Percentiles rank a stretch among this genome's conserved stretches.
Evolutionary conservation across 2,888 invertebrate species (phyloP).

Genomic region (Lamproptera curius): DNA sequence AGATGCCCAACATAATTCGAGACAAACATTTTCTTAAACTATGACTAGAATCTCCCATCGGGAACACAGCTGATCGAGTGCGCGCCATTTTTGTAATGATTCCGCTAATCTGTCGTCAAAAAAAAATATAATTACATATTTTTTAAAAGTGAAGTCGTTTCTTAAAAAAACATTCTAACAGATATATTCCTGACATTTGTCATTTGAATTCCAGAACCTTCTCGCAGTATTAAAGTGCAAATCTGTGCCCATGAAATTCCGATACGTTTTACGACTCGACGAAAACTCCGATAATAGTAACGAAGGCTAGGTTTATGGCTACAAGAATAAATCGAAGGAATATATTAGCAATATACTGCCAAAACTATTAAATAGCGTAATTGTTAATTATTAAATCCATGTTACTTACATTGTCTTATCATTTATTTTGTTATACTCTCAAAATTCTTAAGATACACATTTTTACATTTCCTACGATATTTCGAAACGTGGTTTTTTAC

Average conservation of each 20-base stretch:
- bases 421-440: no score
- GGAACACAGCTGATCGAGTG: conserved; percentile 40
- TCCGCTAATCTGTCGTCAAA: conserved; percentile 49
- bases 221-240: conserved; percentile 7
- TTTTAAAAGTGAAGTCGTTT: no score
- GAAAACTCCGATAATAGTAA: conserved; percentile 22
- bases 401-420: no score
- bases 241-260: conserved; percentile 4
- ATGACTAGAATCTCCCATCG: conserved; percentile 56
- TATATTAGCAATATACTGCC: no score
- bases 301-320: conserved; percentile 14
- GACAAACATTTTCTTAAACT: conserved; percentile 47
- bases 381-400: no score
- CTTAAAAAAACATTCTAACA: no score
- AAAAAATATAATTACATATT: conserved; percentile 25
- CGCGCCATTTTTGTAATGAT: conserved; percentile 48
- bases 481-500: no score
- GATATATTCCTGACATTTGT: no score
- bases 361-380: no score
- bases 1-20: conserved; percentile 39
- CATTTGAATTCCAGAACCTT: no score
- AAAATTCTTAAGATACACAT: no score
- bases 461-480: no score
- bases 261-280: conserved; percentile 7
- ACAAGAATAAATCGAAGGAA: conserved; percentile 11